These are phyloP conservation scores for Myrmophylax atrothorax DNA, from an alignment of 2,113 vertebrate species.

Conservation along the genomic window DNA sequence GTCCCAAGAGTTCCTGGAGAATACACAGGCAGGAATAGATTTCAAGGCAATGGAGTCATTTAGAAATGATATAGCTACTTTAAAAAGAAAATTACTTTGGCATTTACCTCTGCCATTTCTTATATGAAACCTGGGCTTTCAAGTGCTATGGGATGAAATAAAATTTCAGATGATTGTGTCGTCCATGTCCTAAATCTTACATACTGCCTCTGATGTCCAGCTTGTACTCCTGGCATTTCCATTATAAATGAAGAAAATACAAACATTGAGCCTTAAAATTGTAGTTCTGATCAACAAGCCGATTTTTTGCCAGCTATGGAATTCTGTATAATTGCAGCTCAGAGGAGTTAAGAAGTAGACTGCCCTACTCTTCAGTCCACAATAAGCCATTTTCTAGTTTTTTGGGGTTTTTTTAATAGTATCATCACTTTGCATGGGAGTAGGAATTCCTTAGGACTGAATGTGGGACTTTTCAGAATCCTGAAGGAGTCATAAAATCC, in stretches of 20 bases:
- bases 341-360: background rate
- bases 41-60: background rate
- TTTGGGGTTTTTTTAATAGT: background rate
- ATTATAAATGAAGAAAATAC: background rate
- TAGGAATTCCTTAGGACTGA: constrained; percentile 45
- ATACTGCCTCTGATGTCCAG: background rate
- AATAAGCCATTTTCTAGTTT: constrained; percentile 13
- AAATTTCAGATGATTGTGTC: background rate
- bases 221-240: background rate
- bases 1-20: background rate
- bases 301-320: background rate
- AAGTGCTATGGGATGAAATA: background rate
- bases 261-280: background rate
- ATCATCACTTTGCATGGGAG: constrained; percentile 1
- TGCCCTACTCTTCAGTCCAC: background rate
- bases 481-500: constrained; percentile 51
- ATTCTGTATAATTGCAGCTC: constrained; percentile 45
- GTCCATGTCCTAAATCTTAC: background rate
- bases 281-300: background rate
- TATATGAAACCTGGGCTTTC: background rate
- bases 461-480: constrained; percentile 27
- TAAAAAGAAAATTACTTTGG: background rate
- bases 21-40: background rate
- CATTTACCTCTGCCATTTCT: background rate
- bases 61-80: background rate